Base-by-base conservation (phyloP, 2,888 invertebrate species). In the Agrochola circellaris region DNA sequence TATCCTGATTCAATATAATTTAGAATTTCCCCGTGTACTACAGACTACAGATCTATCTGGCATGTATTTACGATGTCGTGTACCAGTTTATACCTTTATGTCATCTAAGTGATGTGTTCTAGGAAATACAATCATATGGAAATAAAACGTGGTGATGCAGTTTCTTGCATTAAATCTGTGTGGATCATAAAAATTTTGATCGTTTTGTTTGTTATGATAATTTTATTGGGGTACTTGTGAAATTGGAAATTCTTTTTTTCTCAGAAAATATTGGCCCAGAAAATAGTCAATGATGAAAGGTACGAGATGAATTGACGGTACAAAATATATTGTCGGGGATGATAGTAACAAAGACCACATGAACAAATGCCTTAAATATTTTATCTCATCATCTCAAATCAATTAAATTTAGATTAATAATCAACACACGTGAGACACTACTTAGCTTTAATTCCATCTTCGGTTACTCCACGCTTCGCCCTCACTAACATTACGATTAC, bases 61-160 rank as follows among this genome's bases (percentile, higher is more conserved):
- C 90, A 88, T 89, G 82, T 89, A 90, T 93, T 93, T 94, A 94
- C 92, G 93, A 93, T 88, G 84, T 79, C 82, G 76, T 81, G 84
- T 83, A 76, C 68, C 83, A 86, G 69, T 71, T 84, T 87, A 87
- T 81, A 81, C 73, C 79, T 88, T 82, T 82, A 83, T 81, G 83
- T 86, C 83, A 87, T 84, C 82, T 77, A 75, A 84, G 71, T 80
- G 76, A 83, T 80, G 83, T 82, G 73, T 88, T 88, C 88, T 86
- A 85, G 77, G 88, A 88, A 88, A 87, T 86, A 86, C 89, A 88
- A 88, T 87, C 79, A 71, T 75, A 79, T 73, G 70, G 82, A 77
- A 69, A 82, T 88, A 83, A 78, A 83, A 73, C 77, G 56, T 65
- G 58, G 56, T 71, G 66, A 83, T 81, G 75, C 86, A 68, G 70